These are phyloP conservation scores for Sinotaia quadrata DNA, from an alignment of 2,888 invertebrate genomes.

Conservation along the genomic window DNA sequence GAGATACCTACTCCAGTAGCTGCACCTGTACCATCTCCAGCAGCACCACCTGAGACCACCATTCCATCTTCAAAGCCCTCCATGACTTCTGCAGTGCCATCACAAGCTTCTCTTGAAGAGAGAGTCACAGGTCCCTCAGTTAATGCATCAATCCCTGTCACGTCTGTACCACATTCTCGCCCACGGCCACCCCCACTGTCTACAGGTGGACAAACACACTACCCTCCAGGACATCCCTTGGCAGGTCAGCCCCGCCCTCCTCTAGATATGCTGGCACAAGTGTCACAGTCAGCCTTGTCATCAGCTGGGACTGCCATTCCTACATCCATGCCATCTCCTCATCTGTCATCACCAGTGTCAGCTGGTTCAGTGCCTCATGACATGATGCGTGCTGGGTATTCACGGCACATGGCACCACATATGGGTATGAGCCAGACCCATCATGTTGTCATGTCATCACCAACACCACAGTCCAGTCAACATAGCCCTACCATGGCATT, in stretches of 20 bases:
- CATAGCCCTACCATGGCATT: conserved; percentile 20
- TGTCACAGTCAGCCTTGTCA: conserved; percentile 36
- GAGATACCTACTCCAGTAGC: no score
- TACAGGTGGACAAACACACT: conserved; percentile 16
- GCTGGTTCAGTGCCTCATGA: neutral
- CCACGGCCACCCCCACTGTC: conserved; percentile 26
- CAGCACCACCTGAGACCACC: no score
- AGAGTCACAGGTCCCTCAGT: neutral
- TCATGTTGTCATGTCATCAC: conserved; percentile 2
- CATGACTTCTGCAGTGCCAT: neutral
- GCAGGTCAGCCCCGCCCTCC: conserved; percentile 35
- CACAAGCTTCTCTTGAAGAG: neutral
- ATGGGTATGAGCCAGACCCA: conserved; percentile 9
- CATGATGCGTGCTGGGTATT: conserved; percentile 7
- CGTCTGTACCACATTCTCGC: conserved; percentile 1
- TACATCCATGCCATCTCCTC: conserved; percentile 16
- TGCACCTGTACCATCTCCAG: no score
- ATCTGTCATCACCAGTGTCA: neutral
- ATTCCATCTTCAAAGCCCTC: no score
- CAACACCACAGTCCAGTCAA: conserved; percentile 2
- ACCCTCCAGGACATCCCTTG: conserved; percentile 22
- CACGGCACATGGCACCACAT: conserved; percentile 11
- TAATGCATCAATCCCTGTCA: neutral
- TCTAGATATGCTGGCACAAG: conserved; percentile 36
- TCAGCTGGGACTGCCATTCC: conserved; percentile 38